A percentile compares a stretch with the other conserved stretches of the same genome.
phyloP scores from a whole-genome alignment of 2,888 invertebrate genomes.

The Sphaerophoria taeniata region DNA sequence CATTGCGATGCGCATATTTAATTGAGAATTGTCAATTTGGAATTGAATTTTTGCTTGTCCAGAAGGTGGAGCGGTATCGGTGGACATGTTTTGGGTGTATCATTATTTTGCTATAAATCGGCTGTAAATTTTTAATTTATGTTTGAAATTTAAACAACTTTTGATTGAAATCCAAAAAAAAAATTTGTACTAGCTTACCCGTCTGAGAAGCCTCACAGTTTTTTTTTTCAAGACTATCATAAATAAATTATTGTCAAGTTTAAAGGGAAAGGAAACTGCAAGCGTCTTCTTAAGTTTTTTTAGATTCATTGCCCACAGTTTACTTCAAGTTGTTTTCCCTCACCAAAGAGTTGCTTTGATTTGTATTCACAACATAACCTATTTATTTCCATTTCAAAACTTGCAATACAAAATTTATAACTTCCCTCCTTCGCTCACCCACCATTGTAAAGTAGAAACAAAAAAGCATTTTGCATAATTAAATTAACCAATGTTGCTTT shows the following conservation, averaged over 20 bases:
- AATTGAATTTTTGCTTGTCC: neutral
- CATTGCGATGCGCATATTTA: conserved; percentile 68
- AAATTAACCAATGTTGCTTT: conserved; percentile 21
- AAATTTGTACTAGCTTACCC: too few relatives aligned
- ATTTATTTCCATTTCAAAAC: neutral
- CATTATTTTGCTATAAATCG: neutral
- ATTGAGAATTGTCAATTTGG: conserved; percentile 49
- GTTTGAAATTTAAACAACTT: too few relatives aligned
- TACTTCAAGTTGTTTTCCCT: neutral
- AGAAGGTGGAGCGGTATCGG: neutral
- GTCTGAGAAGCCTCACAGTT: too few relatives aligned
- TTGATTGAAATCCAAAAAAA: too few relatives aligned
- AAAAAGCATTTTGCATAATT: conserved; percentile 35
- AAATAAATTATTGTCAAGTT: too few relatives aligned
- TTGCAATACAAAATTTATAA: conserved; percentile 1
- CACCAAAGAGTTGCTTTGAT: neutral
- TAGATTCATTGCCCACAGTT: neutral
- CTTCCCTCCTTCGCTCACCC: neutral
- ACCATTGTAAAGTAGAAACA: neutral
- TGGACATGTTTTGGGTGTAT: neutral
- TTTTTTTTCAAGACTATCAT: too few relatives aligned
- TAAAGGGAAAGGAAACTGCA: too few relatives aligned
- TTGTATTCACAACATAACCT: conserved; percentile 4
- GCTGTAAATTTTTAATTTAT: neutral
- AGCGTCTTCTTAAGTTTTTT: too few relatives aligned